phyloP scores from a whole-genome alignment of 30 jellyfish, hydroid and myxozoan genomes.

The Haliclystus octoradiatus region DNA sequence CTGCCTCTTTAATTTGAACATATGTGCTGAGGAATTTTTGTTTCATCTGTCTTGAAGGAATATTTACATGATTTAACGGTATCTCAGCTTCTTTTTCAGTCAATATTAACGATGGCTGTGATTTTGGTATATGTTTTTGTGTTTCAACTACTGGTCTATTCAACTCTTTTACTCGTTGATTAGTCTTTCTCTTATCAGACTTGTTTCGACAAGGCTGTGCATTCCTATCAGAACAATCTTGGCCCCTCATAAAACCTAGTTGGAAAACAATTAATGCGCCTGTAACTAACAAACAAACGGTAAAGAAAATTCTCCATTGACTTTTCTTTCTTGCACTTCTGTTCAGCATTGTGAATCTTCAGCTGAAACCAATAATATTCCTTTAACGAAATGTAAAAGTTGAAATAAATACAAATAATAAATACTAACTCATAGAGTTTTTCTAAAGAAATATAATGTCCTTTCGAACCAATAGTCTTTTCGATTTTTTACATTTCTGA shows the following conservation, averaged over 20 bases:
- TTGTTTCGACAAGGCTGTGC: background rate
- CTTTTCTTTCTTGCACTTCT: background rate
- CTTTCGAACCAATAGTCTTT: too few species aligned
- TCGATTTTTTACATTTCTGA: too few species aligned
- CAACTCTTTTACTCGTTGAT: background rate
- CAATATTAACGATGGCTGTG: background rate
- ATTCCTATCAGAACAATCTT: background rate
- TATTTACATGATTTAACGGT: background rate
- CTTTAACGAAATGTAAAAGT: too few species aligned
- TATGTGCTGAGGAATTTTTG: slow-evolving; percentile 1
- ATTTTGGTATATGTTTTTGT: too few species aligned
- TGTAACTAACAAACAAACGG: background rate
- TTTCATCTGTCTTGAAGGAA: background rate
- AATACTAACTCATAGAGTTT: too few species aligned
- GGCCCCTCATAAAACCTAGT: background rate
- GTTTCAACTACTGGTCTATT: too few species aligned
- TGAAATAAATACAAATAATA: too few species aligned
- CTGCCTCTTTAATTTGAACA: slow-evolving; percentile 76
- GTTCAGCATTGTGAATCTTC: background rate
- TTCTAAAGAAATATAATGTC: too few species aligned
- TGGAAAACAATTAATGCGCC: background rate
- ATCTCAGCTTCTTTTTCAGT: background rate
- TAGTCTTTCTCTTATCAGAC: background rate
- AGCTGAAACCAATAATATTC: too few species aligned
- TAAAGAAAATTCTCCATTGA: background rate